Percentiles rank a stretch among this genome's conserved stretches.
These are phyloP conservation scores for Anguilla megastoma DNA, from an alignment of 2,797 vertebrate genomes.

Conservation along the genomic window DNA sequence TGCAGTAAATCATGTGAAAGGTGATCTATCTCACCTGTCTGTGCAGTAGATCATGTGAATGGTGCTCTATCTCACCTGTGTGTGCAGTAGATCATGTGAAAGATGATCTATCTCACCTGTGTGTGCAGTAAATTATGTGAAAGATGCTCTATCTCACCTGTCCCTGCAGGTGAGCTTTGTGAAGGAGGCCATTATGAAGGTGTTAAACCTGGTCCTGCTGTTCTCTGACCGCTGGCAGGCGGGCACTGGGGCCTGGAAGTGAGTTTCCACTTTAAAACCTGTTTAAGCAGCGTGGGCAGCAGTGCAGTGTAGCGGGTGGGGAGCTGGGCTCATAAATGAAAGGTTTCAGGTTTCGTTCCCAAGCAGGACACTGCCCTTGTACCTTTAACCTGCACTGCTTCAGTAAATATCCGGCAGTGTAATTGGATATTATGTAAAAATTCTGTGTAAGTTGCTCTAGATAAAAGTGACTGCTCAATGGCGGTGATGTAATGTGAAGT, in stretches of 20 bases:
- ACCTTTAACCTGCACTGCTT: neutral
- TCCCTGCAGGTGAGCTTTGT: conserved; percentile 90
- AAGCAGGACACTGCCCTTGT: too few relatives aligned
- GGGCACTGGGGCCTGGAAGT: conserved; percentile 93
- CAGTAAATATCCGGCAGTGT: neutral
- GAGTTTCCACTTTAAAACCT: conserved; percentile 57
- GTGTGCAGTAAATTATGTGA: neutral
- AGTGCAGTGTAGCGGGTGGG: neutral
- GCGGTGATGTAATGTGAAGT: neutral
- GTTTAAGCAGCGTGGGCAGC: too few relatives aligned
- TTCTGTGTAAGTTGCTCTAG: neutral
- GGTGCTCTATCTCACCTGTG: neutral
- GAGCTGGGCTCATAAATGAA: neutral
- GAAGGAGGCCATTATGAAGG: conserved; percentile 98
- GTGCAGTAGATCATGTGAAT: neutral
- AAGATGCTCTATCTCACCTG: neutral
- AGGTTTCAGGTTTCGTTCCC: neutral
- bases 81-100: neutral
- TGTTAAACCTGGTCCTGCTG: conserved; percentile 94
- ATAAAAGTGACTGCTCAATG: neutral
- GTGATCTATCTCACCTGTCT: too few relatives aligned
- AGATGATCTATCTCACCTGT: neutral
- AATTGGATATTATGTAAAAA: neutral
- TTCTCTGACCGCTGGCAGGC: conserved; percentile 97
- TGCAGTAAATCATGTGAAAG: too few relatives aligned